Evolutionary conservation across 2,797 vertebrate genomes (phyloP), one percentile per base, ranked within the genome.

Genomic region (Cyclopterus lumpus): DNA sequence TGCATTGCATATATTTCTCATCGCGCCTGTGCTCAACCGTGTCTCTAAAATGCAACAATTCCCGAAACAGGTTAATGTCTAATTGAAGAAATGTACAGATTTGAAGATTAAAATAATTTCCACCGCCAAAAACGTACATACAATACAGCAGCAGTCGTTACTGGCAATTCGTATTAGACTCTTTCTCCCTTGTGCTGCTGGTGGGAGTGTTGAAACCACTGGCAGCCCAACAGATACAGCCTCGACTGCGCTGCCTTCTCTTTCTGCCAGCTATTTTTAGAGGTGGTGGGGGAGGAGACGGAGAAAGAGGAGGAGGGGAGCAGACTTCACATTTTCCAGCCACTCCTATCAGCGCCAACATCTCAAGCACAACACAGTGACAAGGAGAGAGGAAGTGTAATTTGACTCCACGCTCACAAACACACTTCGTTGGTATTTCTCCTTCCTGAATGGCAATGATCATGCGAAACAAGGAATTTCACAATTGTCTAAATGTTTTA

Each of bases 321-420:
- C 89, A 92, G 93, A 93, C 91, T 93, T 92, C 91, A 93, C 91
- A 94, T 94, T 95, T 95, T 94, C 92, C 89, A 94, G 89, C 89
- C 85, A 91, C 90, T 91, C 93, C 91, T 91, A 93, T 94, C 93
- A 84, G 89, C 84, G 80, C 86, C 73, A 82, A 93, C 89, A 94
- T 94, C 93, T 93, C 88, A 14, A 90, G 88, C 89, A 86, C 89
- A 93, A 89, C 82, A 79, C 89, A 88, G 88, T 88, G 89, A 93
- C 89, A 91, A 90, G 84, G 84, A 91, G 88, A 90, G 89, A 88
- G 92, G 90, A 91, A 93, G 91, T 93, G 92, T 91, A 91, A 93
- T 91, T 89, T 67, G 86, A 92, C 86, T 90, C 83, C 68, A 77
- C 48, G 76, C 83, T 86, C 85, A 87, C 48, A 62, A 48, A 69